These are phyloP conservation scores for Hassar affinis DNA, from an alignment of 2,113 vertebrate genomes.

Conservation along the genomic window DNA sequence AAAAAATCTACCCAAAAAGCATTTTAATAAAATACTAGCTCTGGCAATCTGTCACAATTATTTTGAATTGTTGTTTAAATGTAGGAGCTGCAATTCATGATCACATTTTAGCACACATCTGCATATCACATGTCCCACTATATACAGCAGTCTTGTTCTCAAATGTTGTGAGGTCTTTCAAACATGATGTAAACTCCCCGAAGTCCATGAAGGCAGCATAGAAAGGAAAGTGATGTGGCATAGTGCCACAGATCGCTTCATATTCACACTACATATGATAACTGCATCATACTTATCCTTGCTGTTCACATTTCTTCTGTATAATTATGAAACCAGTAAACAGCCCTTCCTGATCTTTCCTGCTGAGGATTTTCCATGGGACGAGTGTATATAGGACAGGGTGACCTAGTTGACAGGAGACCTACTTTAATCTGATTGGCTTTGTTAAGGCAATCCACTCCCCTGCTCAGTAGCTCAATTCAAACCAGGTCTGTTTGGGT, in stretches of 20 bases:
- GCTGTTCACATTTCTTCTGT: neutral
- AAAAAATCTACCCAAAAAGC: neutral
- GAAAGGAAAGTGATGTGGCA: neutral
- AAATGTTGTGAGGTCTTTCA: neutral
- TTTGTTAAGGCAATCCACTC: conserved; percentile 48
- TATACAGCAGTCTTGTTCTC: neutral
- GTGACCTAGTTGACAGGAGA: conserved; percentile 61
- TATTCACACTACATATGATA: neutral
- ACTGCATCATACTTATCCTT: neutral
- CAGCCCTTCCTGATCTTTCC: conserved; percentile 22
- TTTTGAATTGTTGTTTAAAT: neutral
- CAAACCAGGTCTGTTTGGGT: conserved; percentile 51
- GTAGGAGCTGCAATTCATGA: neutral
- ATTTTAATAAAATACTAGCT: neutral
- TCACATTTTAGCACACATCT: neutral
- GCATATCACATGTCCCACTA: neutral
- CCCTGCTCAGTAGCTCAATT: conserved; percentile 39
- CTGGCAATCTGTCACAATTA: neutral
- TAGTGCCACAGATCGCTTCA: neutral
- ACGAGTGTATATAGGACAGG: conserved; percentile 60
- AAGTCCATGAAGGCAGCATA: neutral
- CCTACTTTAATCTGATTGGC: conserved; percentile 66
- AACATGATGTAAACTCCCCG: neutral
- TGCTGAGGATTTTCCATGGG: conserved; percentile 56
- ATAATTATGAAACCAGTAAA: conserved; percentile 24